Conservation (phyloP, 2,113 vertebrate genomes). For the Heptranchias perlo region DNA sequence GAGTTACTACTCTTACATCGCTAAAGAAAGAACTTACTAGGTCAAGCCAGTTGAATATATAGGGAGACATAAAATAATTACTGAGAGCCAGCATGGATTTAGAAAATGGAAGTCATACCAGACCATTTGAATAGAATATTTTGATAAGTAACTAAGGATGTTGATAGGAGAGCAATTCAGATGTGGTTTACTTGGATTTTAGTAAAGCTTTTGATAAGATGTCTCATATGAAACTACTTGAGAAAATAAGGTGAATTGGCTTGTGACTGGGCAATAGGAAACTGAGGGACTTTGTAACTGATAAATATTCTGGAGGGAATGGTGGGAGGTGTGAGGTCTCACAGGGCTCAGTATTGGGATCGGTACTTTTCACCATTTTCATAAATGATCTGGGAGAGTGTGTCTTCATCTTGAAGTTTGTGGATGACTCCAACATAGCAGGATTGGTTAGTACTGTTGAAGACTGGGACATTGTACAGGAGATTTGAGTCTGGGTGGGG, state of each 20-base stretch:
- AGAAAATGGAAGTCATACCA: not conserved
- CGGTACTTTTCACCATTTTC: not conserved
- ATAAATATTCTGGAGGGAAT: not conserved
- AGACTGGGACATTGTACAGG: not conserved
- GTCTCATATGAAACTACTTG: not conserved
- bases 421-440: not conserved
- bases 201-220: not conserved
- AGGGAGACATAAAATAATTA: not conserved
- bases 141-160: not conserved
- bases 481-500: not conserved
- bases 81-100: not conserved
- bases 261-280: not conserved
- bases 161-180: not conserved
- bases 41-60: not conserved
- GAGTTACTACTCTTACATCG: not conserved
- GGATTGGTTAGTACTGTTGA: not conserved
- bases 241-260: not conserved
- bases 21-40: not conserved
- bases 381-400: not conserved
- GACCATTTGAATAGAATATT: too few species aligned
- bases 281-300: not conserved
- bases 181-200: not conserved
- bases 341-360: not conserved
- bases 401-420: not conserved
- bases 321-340: not conserved